Evolutionary conservation across 2,888 invertebrate genomes (phyloP), one percentile per base, ranked within the genome.

Genomic region (Zelleria hepariella): DNA sequence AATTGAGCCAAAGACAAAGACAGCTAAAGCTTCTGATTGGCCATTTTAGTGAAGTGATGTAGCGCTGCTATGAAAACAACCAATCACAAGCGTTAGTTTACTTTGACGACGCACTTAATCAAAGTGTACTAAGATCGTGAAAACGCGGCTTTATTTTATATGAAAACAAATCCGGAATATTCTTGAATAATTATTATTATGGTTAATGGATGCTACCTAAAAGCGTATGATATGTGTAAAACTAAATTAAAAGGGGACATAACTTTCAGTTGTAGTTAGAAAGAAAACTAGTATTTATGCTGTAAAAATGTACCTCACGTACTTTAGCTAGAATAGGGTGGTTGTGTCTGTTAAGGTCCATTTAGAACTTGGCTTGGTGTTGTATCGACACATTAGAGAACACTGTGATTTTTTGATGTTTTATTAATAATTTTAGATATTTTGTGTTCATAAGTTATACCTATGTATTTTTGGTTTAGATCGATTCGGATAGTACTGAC

Each of bases 401-500:
- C 49, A 49, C 49, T 49, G 49, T 49, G 49, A 49, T 49, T n/a
- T 49, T 49, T 49, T 18, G 49, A 49, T 49, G 49, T 49, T 20
- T 49, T 20, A 20, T 49, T 49, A 49, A 21, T 49, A 20, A 49
- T 49, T 49, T 32, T 55, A 55, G 27, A 32, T 55, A 55, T 20
- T 32, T 32, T 55, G 55, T 55, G 55, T 55, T 55, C 20, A 26
- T 55, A 55, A 55, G 55, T 25, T 53, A 51, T 21, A 49, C 32
- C 10, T 32, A 32, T 49, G 49, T 20, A 49, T 51, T 51, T 42
- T 32, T 42, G 8, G 42, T 42, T 42, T 42, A 42, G 42, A 42
- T 42, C 42, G 42, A n/a, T 42, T 42, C n/a, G 42, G 42, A n/a
- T 42, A 42, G 42, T 5, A n/a, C n/a, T 42, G 42, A 42, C 42